Conservation (phyloP, 2,888 invertebrate genomes). For the Nematopogon swammerdamellus region DNA sequence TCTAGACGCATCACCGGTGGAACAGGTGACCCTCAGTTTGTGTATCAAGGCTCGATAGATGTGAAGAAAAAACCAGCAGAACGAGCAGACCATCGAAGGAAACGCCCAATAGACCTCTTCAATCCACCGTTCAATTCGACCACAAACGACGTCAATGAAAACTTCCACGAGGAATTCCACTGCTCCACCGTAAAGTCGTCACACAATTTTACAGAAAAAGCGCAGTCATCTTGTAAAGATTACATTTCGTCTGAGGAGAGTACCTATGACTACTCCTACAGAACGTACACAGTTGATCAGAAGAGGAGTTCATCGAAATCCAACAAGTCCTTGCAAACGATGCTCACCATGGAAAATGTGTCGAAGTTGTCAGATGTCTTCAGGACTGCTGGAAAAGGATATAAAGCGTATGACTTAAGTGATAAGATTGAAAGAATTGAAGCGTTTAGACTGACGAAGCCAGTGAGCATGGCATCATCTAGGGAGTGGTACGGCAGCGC, state of each 20-base stretch:
- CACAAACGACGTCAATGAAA: not conserved
- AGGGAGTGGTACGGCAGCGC: not conserved
- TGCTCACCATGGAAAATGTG: not conserved
- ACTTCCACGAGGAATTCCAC: no score
- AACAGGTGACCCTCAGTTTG: not conserved
- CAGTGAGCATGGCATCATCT: not conserved
- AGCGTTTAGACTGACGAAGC: not conserved
- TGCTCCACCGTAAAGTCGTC: no score
- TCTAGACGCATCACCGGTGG: not conserved
- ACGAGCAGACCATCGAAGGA: not conserved
- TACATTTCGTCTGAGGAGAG: not conserved
- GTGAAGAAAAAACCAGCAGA: not conserved
- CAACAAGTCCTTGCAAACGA: not conserved
- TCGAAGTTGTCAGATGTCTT: not conserved
- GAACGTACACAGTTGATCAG: not conserved
- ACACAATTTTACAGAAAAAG: not conserved
- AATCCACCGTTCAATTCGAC: not conserved
- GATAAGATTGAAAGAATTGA: not conserved
- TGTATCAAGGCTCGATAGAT: not conserved
- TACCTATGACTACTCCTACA: not conserved
- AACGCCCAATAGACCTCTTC: not conserved
- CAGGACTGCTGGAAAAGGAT: not conserved
- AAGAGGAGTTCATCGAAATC: not conserved
- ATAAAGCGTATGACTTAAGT: not conserved
- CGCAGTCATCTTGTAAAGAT: not conserved